phyloP scores from a whole-genome alignment of 1,140 invertebrate genomes.

The Sarcophaga peregrina region DNA sequence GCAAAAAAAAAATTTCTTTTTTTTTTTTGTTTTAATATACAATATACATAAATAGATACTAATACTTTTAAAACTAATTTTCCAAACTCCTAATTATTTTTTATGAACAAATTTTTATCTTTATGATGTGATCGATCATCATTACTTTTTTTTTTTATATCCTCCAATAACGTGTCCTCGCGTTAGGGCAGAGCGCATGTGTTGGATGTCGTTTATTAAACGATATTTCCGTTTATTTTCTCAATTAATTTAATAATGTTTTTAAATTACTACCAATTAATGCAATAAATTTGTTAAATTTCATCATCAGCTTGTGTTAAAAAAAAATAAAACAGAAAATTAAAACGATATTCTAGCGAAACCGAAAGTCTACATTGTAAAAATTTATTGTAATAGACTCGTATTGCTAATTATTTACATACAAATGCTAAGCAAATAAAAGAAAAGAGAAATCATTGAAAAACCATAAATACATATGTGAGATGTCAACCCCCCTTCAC shows the following conservation, averaged over 20 bases:
- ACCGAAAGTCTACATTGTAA: background rate
- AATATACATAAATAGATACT: background rate
- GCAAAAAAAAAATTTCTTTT: too few relatives aligned
- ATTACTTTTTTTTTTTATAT: background rate
- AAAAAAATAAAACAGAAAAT: slow-evolving; percentile 36
- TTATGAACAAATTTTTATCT: background rate
- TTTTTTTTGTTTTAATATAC: too few relatives aligned
- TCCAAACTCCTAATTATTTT: slow-evolving; percentile 13
- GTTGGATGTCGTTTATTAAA: slow-evolving; percentile 55
- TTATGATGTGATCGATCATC: background rate
- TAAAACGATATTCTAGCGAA: slow-evolving; percentile 10
- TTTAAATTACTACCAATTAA: too few relatives aligned
- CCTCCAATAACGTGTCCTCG: slow-evolving; percentile 61
- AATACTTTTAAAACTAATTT: slow-evolving; percentile 20
- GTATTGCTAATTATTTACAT: too few relatives aligned
- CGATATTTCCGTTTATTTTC: too few relatives aligned
- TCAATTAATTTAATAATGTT: too few relatives aligned
- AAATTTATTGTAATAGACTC: too few relatives aligned
- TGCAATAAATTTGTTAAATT: background rate
- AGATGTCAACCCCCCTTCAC: slow-evolving; percentile 65
- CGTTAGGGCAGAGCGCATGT: slow-evolving; percentile 67
- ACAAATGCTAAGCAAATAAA: too few relatives aligned
- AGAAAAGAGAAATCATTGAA: background rate
- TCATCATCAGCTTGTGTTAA: slow-evolving; percentile 41
- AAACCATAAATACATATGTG: slow-evolving; percentile 52